Evolutionary conservation across 2,113 vertebrate genomes (phyloP).

Genomic region (Pangasianodon gigas): DNA sequence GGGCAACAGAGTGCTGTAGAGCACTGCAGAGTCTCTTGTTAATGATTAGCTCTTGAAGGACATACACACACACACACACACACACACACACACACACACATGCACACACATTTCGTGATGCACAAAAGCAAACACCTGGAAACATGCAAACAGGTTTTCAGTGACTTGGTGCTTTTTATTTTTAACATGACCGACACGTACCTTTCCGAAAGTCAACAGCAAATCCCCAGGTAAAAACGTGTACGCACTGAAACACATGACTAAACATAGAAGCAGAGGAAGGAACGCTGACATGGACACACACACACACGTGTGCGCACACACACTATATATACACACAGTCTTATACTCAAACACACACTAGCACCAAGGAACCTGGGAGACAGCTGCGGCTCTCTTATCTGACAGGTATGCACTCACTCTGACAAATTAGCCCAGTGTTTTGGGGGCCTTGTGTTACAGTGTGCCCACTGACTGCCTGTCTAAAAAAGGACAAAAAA

Average conservation of each 20-base stretch:
- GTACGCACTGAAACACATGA: conserved; percentile 16
- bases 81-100: conserved; percentile 22
- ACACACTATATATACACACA: not conserved
- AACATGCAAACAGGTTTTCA: conserved; percentile 9
- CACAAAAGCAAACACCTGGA: not conserved
- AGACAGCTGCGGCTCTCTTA: conserved; percentile 24
- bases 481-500: conserved; percentile 7
- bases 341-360: not conserved
- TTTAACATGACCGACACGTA: not conserved
- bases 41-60: conserved; percentile 41
- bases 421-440: conserved; percentile 48
- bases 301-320: not conserved
- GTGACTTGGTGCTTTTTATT: conserved; percentile 5
- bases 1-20: not conserved
- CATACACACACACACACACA: conserved; percentile 14
- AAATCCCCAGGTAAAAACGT: not conserved
- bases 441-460: conserved; percentile 12
- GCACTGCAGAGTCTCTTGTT: conserved; percentile 14
- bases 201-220: conserved; percentile 2
- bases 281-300: not conserved
- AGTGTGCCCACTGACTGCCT: conserved; percentile 12
- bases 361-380: conserved; percentile 4
- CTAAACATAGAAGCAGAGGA: conserved; percentile 10
- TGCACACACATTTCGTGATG: not conserved
- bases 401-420: conserved; percentile 40